Conservation (phyloP, 2,113 vertebrate species). For the Serilophus lunatus region DNA sequence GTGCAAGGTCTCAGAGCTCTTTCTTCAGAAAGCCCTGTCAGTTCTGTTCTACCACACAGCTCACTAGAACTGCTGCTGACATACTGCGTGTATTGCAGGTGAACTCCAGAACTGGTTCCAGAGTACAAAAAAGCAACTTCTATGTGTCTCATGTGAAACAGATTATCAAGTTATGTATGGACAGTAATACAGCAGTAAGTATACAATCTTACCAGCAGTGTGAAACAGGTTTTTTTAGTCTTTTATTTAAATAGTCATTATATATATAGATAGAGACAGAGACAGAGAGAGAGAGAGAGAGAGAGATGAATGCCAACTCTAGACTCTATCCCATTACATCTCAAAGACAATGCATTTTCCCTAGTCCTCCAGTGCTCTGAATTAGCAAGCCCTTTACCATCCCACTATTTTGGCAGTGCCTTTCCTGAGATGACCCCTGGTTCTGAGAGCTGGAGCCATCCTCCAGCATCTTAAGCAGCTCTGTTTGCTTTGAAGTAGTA, state of each 20-base stretch:
- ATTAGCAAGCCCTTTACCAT: neutral
- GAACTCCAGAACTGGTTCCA: constrained; percentile 39
- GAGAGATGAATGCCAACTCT: neutral
- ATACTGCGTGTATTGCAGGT: neutral
- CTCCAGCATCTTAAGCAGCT: neutral
- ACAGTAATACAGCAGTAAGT: fast-evolving
- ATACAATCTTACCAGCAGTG: neutral
- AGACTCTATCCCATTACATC: neutral
- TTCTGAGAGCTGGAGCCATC: neutral
- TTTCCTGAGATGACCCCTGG: neutral
- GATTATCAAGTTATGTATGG: fast-evolving
- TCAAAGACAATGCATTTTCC: neutral
- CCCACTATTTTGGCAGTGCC: neutral
- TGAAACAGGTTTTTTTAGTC: neutral
- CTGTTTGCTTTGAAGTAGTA: neutral
- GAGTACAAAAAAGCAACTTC: constrained; percentile 18
- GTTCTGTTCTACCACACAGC: neutral
- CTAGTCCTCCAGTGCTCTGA: neutral
- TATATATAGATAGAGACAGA: neutral
- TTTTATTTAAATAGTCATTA: neutral
- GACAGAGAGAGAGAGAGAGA: no score
- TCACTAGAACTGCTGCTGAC: neutral
- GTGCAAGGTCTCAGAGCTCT: neutral
- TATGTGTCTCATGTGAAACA: neutral
- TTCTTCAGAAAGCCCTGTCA: neutral